A percentile compares a stretch with the other conserved stretches of the same genome.
Conservation (phyloP, 1,140 invertebrate genomes). For the Drosophila nasuta region DNA sequence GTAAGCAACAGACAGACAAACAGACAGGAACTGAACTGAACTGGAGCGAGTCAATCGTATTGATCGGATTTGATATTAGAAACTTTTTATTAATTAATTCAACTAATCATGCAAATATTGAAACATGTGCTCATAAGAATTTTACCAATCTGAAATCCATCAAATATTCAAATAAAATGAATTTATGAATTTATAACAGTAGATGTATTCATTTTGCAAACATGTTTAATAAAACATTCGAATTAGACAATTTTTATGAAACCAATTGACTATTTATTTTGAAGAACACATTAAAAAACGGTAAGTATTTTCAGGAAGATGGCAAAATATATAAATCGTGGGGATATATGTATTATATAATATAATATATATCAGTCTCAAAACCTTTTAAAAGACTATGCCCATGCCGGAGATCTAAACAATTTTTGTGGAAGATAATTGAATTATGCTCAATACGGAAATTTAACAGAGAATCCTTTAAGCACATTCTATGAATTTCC, state of each 20-base stretch:
- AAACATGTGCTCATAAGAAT: slow-evolving; percentile 71
- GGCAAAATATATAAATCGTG: too few species aligned
- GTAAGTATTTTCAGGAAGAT: neutral
- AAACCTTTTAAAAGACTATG: too few species aligned
- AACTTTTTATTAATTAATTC: slow-evolving; percentile 67
- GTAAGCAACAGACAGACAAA: neutral
- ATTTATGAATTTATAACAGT: slow-evolving; percentile 75
- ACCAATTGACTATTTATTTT: slow-evolving; percentile 10
- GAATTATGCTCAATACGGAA: too few species aligned
- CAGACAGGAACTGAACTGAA: neutral
- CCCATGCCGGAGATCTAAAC: too few species aligned
- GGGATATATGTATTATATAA: too few species aligned
- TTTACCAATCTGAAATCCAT: slow-evolving; percentile 76
- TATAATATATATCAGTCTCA: too few species aligned
- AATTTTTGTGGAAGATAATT: too few species aligned
- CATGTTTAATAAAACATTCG: slow-evolving; percentile 74
- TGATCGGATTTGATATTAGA: slow-evolving; percentile 66
- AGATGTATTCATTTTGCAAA: slow-evolving; percentile 73
- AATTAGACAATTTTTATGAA: slow-evolving; percentile 75
- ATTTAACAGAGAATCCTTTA: too few species aligned
- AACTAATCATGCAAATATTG: slow-evolving; percentile 47
- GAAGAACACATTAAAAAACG: neutral
- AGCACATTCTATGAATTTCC: too few species aligned
- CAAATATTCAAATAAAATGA: slow-evolving; percentile 70
- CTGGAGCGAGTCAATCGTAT: slow-evolving; percentile 32